Base-by-base conservation (phyloP, 2,797 vertebrate genomes). In the Apodemus agrarius region DNA sequence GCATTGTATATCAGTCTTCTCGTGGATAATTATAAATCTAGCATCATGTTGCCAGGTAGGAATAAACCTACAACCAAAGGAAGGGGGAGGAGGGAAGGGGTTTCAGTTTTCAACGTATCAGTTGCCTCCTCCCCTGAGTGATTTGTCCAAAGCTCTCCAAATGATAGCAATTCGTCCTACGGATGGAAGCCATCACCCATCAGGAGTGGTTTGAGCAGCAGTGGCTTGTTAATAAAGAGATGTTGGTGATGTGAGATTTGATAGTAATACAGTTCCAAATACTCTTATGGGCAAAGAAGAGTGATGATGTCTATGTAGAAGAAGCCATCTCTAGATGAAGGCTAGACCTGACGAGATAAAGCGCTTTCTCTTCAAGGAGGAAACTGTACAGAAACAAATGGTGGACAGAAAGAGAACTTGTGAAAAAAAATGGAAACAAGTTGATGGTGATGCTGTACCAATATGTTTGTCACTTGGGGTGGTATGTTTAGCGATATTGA, bases 111-210 rank as follows among this genome's bases (percentile, higher is more conserved):
- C 54, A 43, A 67, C 59, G 79, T 72, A 94, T 95, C 69, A 90
- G 63, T 76, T 94, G 52, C 46, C 43, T 93, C 67, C 40, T 46
- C 52, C 40, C 67, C 43, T 76, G 85, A 93, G 90, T 92, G 89
- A 92, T 94, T 97, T 96, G 97, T 96, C 93, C 84, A 95, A 79
- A 89, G 94, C 76, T 89, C 26, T 75, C 89, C 67, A 86, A 69
- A 54, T 34, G 80, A 87, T 59, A 74, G 29, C 72, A 46, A 61
- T 85, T 80, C 11, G 14, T 84, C 81, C 59, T 54, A 31, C 3
- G 0, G 84, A 95, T 21, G 26, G 79, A 87, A 57, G 49, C 46
- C 46, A 8, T 89, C 52, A 46, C n/a, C 16, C 2, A 24, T 80
- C 46, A 93, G 59, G 85, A 80, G 79, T 43, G 88, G 16, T 67